phyloP scores from a whole-genome alignment of 2,113 vertebrate genomes.

The Pollimyrus isidori region DNA sequence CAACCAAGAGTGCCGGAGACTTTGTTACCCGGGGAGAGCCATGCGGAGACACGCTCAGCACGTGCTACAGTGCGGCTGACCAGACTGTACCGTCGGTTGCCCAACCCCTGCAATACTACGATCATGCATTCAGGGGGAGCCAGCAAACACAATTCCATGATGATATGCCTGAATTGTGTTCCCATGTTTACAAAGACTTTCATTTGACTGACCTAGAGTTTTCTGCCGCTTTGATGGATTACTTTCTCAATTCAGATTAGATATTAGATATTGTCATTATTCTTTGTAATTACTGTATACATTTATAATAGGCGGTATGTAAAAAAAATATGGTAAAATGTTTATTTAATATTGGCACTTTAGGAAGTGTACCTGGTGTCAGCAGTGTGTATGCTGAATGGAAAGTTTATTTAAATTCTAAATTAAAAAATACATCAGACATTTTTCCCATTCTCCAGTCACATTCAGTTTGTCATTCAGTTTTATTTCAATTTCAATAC shows the following conservation, averaged over 20 bases:
- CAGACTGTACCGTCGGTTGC: not conserved
- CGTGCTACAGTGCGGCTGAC: not conserved
- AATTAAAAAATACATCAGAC: not conserved
- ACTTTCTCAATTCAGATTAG: conserved; percentile 26
- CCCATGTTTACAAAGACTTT: conserved; percentile 31
- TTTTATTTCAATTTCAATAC: not conserved
- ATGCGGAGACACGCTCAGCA: not conserved
- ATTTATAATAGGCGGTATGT: not conserved
- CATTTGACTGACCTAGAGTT: conserved; percentile 39
- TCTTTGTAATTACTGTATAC: not conserved
- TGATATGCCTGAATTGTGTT: conserved; percentile 33
- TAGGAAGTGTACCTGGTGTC: not conserved
- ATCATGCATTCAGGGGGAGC: not conserved
- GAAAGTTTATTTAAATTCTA: not conserved
- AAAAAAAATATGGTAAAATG: not conserved
- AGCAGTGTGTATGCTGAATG: not conserved
- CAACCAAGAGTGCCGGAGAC: conserved; percentile 12
- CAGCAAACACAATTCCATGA: not conserved
- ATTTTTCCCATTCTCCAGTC: not conserved
- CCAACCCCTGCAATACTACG: conserved; percentile 1
- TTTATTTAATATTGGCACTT: not conserved
- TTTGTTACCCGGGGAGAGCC: conserved; percentile 14
- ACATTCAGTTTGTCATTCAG: not conserved
- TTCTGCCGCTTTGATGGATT: conserved; percentile 46
- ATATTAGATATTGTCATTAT: not conserved